These are phyloP conservation scores for Phylloscopus whistleri DNA, from an alignment of 2,113 vertebrate species.

Conservation along the genomic window DNA sequence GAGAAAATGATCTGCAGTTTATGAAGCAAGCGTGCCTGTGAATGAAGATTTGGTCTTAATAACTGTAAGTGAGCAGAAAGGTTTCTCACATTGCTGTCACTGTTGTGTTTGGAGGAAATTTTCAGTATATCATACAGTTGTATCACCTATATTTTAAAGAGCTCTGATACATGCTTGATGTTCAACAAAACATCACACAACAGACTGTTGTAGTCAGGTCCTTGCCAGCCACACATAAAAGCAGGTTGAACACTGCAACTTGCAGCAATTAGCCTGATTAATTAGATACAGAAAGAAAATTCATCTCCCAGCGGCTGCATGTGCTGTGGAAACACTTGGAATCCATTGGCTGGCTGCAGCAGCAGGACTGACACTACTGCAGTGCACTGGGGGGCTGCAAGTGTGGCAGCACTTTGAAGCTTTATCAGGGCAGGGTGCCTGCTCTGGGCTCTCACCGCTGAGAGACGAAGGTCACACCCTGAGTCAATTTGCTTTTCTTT, in stretches of 20 bases:
- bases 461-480: not conserved
- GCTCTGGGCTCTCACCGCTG: not conserved
- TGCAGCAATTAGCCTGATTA: not conserved
- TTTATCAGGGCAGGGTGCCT: not conserved
- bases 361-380: not conserved
- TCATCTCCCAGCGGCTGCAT: not conserved
- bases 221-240: not conserved
- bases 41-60: not conserved
- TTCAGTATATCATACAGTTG: not conserved
- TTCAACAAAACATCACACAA: not conserved
- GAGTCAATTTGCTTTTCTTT: not conserved
- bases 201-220: not conserved
- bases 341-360: not conserved
- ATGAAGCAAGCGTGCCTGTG: not conserved
- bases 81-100: not conserved
- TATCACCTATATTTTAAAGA: not conserved
- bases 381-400: not conserved
- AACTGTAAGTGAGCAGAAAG: not conserved
- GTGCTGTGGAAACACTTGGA: not conserved
- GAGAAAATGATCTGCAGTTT: not conserved
- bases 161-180: not conserved
- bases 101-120: rapidly evolving
- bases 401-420: not conserved
- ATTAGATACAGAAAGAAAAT: not conserved
- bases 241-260: not conserved